Percentiles rank a stretch among this genome's conserved stretches.
Conservation (phyloP, 1,140 invertebrate species). For the Trigoniulus corallinus region DNA sequence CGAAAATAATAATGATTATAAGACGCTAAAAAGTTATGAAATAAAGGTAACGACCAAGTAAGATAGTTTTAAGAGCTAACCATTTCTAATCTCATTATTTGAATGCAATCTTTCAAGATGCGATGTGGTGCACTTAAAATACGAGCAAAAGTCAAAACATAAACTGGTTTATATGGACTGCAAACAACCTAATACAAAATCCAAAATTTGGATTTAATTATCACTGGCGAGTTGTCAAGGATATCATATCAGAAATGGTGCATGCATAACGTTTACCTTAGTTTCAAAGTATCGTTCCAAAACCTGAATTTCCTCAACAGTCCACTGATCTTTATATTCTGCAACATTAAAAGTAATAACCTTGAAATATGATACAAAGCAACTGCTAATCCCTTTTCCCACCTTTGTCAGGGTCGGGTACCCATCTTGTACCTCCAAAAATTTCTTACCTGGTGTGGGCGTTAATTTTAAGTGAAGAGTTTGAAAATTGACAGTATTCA, state of each 20-base stretch:
- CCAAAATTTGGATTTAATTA: background rate
- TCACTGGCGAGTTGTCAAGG: no score
- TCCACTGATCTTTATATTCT: conserved; percentile 73
- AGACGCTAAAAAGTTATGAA: no score
- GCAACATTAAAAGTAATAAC: conserved; percentile 7
- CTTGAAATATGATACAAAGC: no score
- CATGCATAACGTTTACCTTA: no score
- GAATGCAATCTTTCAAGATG: conserved; percentile 78
- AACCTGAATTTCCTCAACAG: conserved; percentile 62
- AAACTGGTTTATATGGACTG: conserved; percentile 75
- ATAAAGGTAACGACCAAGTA: no score
- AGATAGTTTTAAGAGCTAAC: conserved; percentile 19
- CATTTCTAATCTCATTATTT: conserved; percentile 69
- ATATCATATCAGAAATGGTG: no score
- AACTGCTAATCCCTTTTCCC: no score
- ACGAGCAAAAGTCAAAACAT: conserved; percentile 61
- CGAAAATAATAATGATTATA: no score
- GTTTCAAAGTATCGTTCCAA: conserved; percentile 85
- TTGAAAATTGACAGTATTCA: conserved; percentile 73
- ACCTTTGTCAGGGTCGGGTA: no score
- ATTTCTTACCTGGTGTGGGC: conserved; percentile 37
- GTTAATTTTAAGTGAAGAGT: conserved; percentile 77
- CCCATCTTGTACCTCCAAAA: background rate
- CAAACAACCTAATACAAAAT: conserved; percentile 27
- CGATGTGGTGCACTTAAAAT: conserved; percentile 63